These are phyloP conservation scores for Proctacanthus coquilletti DNA, from an alignment of 1,140 invertebrate genomes.

Conservation along the genomic window DNA sequence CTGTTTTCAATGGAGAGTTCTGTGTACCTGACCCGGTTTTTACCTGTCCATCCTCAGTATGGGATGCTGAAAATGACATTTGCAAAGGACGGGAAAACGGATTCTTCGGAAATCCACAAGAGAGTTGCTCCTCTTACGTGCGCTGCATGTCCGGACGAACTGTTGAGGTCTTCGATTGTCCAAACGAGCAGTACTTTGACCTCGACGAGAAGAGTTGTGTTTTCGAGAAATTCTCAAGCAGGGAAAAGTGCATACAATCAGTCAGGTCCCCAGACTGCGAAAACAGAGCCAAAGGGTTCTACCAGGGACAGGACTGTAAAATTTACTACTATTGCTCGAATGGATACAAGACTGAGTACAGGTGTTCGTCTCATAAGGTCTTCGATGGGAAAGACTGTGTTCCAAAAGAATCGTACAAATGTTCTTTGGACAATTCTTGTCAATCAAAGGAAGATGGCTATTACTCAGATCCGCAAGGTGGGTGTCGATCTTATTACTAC, in stretches of 20 bases:
- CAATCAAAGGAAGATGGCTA: slow-evolving; percentile 36
- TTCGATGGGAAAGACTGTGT: slow-evolving; percentile 36
- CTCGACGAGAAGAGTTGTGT: slow-evolving; percentile 3
- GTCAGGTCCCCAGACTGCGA: slow-evolving; percentile 27
- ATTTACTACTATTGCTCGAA: slow-evolving; percentile 35
- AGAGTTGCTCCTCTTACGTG: slow-evolving; percentile 5
- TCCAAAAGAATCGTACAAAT: slow-evolving; percentile 22
- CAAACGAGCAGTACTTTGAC: slow-evolving; percentile 8
- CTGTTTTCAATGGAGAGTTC: slow-evolving; percentile 7
- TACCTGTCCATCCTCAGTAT: slow-evolving; percentile 1
- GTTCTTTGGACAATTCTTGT: slow-evolving; percentile 33
- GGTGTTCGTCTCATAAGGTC: slow-evolving; percentile 29
- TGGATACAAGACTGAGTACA: slow-evolving; percentile 26
- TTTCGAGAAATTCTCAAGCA: slow-evolving; percentile 3
- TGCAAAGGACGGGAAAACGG: slow-evolving; percentile 10
- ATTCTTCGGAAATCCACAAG: slow-evolving; percentile 8
- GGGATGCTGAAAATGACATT: background rate
- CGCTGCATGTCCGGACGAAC: slow-evolving; percentile 3
- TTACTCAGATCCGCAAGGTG: slow-evolving; percentile 36
- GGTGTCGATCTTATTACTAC: slow-evolving; percentile 40
- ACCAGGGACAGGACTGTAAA: slow-evolving; percentile 34
- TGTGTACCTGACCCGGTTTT: slow-evolving; percentile 6
- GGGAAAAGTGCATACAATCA: slow-evolving; percentile 1
- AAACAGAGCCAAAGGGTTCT: slow-evolving; percentile 31
- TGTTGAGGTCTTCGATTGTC: slow-evolving; percentile 5